Conservation (phyloP, 2,113 vertebrate species). For the Semicossyphus pulcher region DNA sequence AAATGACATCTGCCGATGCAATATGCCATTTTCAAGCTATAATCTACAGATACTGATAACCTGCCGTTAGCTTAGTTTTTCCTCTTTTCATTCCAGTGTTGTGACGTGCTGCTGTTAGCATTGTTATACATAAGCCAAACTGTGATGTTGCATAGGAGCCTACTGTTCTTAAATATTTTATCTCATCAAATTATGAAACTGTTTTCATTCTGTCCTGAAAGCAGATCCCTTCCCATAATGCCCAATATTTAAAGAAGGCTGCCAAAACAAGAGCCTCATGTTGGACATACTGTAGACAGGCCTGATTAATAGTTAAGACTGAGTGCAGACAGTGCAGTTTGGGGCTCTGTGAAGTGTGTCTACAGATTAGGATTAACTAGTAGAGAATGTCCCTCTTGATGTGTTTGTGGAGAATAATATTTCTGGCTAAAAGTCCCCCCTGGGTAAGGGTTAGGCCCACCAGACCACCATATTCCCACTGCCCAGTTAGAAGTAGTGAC, state of each 20-base stretch:
- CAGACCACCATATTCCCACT: constrained; percentile 13
- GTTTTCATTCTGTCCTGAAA: constrained; percentile 2
- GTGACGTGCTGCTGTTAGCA: constrained; percentile 34
- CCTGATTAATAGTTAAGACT: constrained; percentile 62
- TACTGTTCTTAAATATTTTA: not conserved
- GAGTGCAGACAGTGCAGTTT: constrained; percentile 60
- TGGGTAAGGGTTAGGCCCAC: constrained; percentile 15
- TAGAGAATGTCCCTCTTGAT: constrained; percentile 35
- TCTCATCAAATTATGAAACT: not conserved
- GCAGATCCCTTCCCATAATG: not conserved
- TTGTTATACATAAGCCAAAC: not conserved
- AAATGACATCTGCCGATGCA: too few species aligned
- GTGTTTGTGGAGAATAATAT: constrained; percentile 43
- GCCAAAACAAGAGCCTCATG: not conserved
- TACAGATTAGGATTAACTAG: constrained; percentile 76
- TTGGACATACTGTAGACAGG: constrained; percentile 36
- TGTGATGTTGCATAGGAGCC: not conserved
- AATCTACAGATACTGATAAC: too few species aligned
- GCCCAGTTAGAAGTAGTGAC: not conserved
- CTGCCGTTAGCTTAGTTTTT: too few species aligned
- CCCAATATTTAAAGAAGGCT: not conserved
- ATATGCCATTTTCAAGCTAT: too few species aligned
- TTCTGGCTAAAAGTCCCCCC: constrained; percentile 34
- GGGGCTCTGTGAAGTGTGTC: constrained; percentile 60
- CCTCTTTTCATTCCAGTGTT: not conserved